Conservation (phyloP, 2,113 vertebrate genomes). For the Polypterus senegalus region DNA sequence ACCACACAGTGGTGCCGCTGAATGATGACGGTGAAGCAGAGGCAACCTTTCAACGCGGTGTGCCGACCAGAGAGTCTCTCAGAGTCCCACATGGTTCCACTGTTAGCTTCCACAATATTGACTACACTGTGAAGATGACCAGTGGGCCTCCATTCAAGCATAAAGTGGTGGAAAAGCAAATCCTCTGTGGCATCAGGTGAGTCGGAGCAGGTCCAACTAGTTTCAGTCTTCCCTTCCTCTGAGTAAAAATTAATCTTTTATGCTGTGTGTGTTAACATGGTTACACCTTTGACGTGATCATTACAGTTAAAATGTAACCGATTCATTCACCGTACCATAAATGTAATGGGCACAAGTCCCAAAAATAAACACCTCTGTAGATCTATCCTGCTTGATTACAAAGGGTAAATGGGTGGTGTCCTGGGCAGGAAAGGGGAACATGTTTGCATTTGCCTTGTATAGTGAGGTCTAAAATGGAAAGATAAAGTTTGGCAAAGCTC, state of each 20-base stretch:
- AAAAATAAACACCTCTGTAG: too few species aligned
- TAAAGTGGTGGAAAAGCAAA: slow-evolving; percentile 36
- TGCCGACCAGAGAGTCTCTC: slow-evolving; percentile 33
- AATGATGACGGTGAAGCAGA: slow-evolving; percentile 16
- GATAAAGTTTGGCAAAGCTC: too few species aligned
- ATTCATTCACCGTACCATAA: too few species aligned
- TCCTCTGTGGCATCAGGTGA: slow-evolving; percentile 39
- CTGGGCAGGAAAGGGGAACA: too few species aligned
- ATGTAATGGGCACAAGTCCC: too few species aligned
- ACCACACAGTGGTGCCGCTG: slow-evolving; percentile 17
- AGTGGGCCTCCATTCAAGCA: slow-evolving; percentile 26
- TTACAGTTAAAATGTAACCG: too few species aligned
- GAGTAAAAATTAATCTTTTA: not conserved
- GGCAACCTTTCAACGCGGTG: slow-evolving; percentile 21
- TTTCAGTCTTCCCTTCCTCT: too few species aligned
- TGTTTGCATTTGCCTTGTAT: too few species aligned
- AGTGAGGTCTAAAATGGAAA: too few species aligned
- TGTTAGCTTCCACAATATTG: slow-evolving; percentile 42
- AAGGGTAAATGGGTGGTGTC: too few species aligned
- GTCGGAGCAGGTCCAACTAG: slow-evolving; percentile 7
- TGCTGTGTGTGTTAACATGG: not conserved
- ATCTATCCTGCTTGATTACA: too few species aligned
- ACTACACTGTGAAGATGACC: slow-evolving; percentile 30
- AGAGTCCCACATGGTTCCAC: slow-evolving; percentile 31
- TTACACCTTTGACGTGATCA: too few species aligned